phyloP scores from a whole-genome alignment of 37 sponge, comb jelly and placozoan genomes.

The Agelas oroides region DNA sequence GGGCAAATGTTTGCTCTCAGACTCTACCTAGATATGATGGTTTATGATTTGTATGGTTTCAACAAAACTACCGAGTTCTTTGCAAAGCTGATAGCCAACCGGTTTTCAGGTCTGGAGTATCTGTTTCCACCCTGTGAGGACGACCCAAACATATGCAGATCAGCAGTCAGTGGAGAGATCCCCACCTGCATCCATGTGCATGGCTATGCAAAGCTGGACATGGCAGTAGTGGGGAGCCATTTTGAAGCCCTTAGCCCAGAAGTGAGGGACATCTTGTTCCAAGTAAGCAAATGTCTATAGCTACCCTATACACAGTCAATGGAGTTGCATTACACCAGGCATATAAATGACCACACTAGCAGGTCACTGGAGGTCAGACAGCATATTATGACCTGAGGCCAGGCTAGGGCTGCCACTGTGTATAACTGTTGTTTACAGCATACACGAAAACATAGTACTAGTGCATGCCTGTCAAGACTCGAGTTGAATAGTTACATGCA shows the following conservation, averaged over 20 bases:
- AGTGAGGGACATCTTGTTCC: conserved; percentile 84
- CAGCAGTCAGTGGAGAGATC: conserved; percentile 47
- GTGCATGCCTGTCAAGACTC: no score
- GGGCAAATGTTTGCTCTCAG: conserved; percentile 90
- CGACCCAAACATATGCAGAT: conserved; percentile 57
- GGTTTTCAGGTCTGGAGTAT: conserved; percentile 79
- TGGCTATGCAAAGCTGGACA: conserved; percentile 88
- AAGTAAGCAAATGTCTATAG: no score
- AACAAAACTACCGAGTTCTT: conserved; percentile 81
- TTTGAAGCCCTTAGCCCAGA: conserved; percentile 68
- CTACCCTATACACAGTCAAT: no score
- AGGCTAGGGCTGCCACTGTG: no score
- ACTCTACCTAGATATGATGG: conserved; percentile 89
- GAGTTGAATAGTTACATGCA: no score
- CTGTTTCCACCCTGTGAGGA: conserved; percentile 73
- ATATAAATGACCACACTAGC: no score
- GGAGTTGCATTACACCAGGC: no score
- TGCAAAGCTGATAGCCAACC: conserved; percentile 62
- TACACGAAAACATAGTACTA: no score
- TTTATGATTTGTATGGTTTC: conserved; percentile 87
- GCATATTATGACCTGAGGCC: no score
- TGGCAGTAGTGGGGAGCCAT: conserved; percentile 65
- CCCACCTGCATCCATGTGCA: conserved; percentile 87
- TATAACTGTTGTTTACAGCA: no score
- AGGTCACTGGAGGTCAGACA: no score